Evolutionary conservation across 1,140 invertebrate species (phyloP).

Genomic region (Araneus ventricosus): DNA sequence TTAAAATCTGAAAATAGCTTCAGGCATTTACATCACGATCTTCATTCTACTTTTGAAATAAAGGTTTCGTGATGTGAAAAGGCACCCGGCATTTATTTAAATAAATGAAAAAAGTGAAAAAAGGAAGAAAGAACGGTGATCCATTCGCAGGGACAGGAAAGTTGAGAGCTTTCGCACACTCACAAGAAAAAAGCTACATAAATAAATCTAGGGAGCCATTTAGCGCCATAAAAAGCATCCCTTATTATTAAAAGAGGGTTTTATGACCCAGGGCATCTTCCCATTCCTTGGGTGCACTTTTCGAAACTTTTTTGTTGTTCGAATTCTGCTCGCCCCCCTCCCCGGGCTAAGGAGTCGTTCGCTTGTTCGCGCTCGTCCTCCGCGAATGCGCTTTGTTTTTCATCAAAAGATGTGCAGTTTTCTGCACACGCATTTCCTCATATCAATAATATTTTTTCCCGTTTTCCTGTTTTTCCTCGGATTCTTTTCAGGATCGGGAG

Average conservation of each 20-base stretch:
- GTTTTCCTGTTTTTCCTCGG: background rate
- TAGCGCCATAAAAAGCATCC: background rate
- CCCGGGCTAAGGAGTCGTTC: background rate
- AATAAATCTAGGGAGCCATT: background rate
- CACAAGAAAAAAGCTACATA: background rate
- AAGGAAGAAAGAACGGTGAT: background rate
- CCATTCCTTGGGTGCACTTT: background rate
- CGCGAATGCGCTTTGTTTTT: background rate
- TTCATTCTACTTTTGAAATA: background rate
- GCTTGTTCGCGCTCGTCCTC: background rate
- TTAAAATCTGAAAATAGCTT: background rate
- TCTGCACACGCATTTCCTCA: background rate
- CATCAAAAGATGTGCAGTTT: background rate
- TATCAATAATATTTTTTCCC: background rate
- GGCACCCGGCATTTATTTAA: background rate
- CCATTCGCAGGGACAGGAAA: background rate
- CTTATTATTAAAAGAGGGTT: conserved; percentile 9
- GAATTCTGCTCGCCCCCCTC: background rate
- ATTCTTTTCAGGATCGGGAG: background rate
- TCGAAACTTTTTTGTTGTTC: background rate
- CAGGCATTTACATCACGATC: background rate
- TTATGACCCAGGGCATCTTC: background rate
- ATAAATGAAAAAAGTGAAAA: background rate
- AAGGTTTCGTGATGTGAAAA: background rate
- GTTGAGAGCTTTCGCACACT: background rate